Evolutionary conservation across 2,797 vertebrate genomes (phyloP).

Genomic region (Malurus splendens): DNA sequence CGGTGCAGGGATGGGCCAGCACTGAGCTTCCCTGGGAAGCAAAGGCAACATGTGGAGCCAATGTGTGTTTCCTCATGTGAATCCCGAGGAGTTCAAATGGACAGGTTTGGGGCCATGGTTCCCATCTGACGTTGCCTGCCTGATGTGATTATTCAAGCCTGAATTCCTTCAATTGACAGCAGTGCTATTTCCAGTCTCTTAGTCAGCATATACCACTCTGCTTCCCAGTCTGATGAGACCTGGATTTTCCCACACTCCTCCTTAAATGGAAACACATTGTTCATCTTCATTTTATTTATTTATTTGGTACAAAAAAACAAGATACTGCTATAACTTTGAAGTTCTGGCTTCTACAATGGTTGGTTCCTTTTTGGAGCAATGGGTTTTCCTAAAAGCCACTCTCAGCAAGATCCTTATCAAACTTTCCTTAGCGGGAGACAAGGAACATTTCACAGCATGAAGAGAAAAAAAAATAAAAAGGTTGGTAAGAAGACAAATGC

Average conservation of each 20-base stretch:
- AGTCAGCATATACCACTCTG: not conserved
- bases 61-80: not conserved
- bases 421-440: conserved; percentile 6
- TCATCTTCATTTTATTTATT: conserved; percentile 64
- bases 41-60: not conserved
- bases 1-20: rapidly evolving
- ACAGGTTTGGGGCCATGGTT: not conserved
- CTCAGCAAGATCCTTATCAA: conserved; percentile 69
- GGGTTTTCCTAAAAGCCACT: conserved; percentile 59
- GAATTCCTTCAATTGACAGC: conserved; percentile 36
- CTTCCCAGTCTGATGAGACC: conserved; percentile 54
- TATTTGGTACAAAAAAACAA: conserved; percentile 60
- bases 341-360: conserved; percentile 44
- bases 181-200: conserved; percentile 25
- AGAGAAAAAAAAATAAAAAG: conserved; percentile 40
- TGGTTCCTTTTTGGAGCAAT: conserved; percentile 53
- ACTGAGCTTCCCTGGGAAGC: not conserved
- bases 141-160: not conserved
- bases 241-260: conserved; percentile 67
- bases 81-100: not conserved
- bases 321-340: conserved; percentile 65
- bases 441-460: conserved; percentile 61
- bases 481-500: conserved; percentile 35
- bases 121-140: not conserved
- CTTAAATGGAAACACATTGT: conserved; percentile 68